These are phyloP conservation scores for Brachypteracias leptosomus DNA, from an alignment of 2,113 vertebrate species.

Conservation along the genomic window DNA sequence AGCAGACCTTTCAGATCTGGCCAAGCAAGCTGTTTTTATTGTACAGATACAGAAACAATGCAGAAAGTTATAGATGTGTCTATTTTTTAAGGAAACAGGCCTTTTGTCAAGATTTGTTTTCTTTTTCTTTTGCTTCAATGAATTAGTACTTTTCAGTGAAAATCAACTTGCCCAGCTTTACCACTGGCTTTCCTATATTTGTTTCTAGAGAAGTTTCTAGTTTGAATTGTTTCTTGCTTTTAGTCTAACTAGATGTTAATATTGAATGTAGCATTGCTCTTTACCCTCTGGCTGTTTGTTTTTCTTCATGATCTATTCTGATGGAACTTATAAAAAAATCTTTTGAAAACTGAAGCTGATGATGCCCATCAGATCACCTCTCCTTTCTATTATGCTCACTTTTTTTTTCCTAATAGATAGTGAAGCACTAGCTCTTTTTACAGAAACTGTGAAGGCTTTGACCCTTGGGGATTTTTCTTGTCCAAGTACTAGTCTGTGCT, in stretches of 20 bases:
- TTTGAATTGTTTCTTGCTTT: background rate
- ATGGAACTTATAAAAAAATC: background rate
- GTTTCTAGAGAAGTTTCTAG: background rate
- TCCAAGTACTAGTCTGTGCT: background rate
- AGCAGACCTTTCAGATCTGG: background rate
- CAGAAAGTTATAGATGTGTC: background rate
- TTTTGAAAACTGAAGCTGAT: background rate
- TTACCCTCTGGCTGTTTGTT: background rate
- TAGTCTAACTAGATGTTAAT: background rate
- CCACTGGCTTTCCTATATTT: background rate
- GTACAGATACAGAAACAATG: background rate
- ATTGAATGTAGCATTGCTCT: background rate
- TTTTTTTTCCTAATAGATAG: background rate
- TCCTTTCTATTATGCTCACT: background rate
- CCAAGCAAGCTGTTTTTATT: background rate
- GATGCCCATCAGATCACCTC: background rate
- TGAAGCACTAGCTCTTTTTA: background rate
- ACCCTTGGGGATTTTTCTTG: constrained; percentile 23
- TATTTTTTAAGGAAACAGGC: background rate
- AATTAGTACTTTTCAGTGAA: background rate
- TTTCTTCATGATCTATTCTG: background rate
- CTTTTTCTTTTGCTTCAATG: background rate
- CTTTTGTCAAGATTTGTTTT: background rate
- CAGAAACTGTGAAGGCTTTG: background rate
- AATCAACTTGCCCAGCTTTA: background rate